Percentiles rank a stretch among this genome's conserved stretches.
Evolutionary conservation across 2,113 vertebrate species (phyloP).

Genomic region (Onychostoma macrolepis): DNA sequence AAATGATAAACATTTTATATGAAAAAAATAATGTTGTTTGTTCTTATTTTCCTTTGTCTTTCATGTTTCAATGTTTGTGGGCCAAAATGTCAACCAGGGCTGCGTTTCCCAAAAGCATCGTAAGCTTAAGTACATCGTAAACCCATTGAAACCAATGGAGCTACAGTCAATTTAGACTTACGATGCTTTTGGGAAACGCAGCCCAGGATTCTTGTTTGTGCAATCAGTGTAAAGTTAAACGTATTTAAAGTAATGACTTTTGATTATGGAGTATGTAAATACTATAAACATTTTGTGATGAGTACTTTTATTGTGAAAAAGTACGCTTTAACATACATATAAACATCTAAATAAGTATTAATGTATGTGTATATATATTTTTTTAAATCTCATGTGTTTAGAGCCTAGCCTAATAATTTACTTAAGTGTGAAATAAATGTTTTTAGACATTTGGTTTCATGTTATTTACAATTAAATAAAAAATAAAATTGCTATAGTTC

Average conservation of each 20-base stretch:
- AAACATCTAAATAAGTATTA: too few species aligned
- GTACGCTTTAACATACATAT: not conserved
- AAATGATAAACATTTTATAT: slow-evolving; percentile 87
- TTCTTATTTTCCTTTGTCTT: not conserved
- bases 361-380: too few species aligned
- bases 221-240: not conserved
- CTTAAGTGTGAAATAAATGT: not conserved
- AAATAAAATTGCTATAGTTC: too few species aligned
- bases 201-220: not conserved
- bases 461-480: not conserved
- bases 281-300: not conserved
- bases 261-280: not conserved
- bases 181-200: too few species aligned
- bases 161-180: too few species aligned
- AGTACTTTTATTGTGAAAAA: not conserved
- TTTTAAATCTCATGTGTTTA: too few species aligned
- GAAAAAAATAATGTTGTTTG: slow-evolving; percentile 45
- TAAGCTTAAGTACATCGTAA: too few species aligned
- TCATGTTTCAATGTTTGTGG: not conserved
- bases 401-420: not conserved
- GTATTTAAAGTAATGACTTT: not conserved
- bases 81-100: not conserved
- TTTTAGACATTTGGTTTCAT: not conserved
- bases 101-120: not conserved
- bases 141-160: too few species aligned